Base-by-base conservation (phyloP, 2,113 vertebrate species). In the Pteruthius melanotis region DNA sequence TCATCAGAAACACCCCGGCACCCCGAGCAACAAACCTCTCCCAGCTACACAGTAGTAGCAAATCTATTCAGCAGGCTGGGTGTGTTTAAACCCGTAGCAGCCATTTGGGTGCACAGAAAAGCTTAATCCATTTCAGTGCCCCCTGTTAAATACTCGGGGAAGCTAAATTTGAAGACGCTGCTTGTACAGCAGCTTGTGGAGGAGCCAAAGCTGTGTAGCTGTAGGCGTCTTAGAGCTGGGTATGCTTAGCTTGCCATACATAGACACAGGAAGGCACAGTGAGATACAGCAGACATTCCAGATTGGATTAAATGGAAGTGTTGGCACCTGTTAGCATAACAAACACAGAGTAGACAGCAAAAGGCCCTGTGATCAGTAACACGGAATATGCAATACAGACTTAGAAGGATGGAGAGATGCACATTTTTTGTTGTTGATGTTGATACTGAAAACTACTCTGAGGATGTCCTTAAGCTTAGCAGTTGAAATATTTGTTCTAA, bases 281-380 rank as follows among this genome's bases (percentile, higher is more conserved):
- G 56, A 91, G 77, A 70, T 70, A 56, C 23, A 89, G 78, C 66
- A 94, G 87, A 90, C 92, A 69, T 85, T 75, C 87, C 95, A 90
- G 90, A 87, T 60, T 87, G 95, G 77, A 89, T 96, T 70, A 89
- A 93, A 78, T 91, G 69, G 74, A 89, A 87, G 75, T 84, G 90
- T 91, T 95, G 85, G 81, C 84, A 93, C 85, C 84, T 93, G 89
- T 68, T 87, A 82, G 69, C 40, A 22, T 87, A 84, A 91, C 83
- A 84, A 89, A 93, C 72, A 70, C 49, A 17, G 63, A 59, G 78
- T 27, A 94, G 57, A 72, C 44, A 56, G 80, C 21, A 66, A 10
- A 92, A 86, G 59, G 57, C 39, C 68, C 44, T 35, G 33, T 39
- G 42, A 80, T 60, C 47, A 27, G 60, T 57, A 44, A 49, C 78